Conservation (phyloP, 2,888 invertebrate species). For the Eilema caniola region DNA sequence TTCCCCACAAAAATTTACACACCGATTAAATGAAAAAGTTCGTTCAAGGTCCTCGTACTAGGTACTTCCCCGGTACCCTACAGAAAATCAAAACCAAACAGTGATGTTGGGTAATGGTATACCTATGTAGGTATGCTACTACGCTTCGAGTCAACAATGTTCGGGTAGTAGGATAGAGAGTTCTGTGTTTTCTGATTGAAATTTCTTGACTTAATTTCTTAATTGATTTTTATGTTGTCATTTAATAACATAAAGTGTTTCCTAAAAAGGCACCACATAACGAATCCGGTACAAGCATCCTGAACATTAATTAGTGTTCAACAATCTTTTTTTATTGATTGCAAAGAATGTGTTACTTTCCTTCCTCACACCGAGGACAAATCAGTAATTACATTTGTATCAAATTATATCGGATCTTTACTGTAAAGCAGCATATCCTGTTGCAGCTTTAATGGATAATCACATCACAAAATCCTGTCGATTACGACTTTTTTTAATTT, state of each 20-base stretch:
- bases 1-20: background rate
- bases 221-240: background rate
- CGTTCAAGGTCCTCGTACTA: background rate
- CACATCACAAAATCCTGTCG: conserved; percentile 16
- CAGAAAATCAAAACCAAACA: background rate
- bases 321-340: conserved; percentile 26
- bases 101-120: background rate
- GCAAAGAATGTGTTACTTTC: conserved; percentile 32
- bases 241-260: conserved; percentile 33
- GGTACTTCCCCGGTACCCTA: background rate
- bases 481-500: conserved; percentile 18
- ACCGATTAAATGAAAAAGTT: background rate
- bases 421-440: conserved; percentile 35
- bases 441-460: conserved; percentile 19
- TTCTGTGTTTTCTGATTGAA: too few species aligned
- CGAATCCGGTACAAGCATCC: conserved; percentile 46
- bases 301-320: conserved; percentile 35
- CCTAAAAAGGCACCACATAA: conserved; percentile 48
- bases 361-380: conserved; percentile 40
- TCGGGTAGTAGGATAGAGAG: too few species aligned
- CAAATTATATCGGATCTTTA: conserved; percentile 30
- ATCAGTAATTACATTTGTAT: conserved; percentile 29
- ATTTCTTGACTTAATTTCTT: too few species aligned
- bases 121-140: too few species aligned
- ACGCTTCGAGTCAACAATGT: too few species aligned